These are phyloP conservation scores for Nycticebus coucang DNA, from an alignment of 2,113 vertebrate genomes.

Conservation along the genomic window DNA sequence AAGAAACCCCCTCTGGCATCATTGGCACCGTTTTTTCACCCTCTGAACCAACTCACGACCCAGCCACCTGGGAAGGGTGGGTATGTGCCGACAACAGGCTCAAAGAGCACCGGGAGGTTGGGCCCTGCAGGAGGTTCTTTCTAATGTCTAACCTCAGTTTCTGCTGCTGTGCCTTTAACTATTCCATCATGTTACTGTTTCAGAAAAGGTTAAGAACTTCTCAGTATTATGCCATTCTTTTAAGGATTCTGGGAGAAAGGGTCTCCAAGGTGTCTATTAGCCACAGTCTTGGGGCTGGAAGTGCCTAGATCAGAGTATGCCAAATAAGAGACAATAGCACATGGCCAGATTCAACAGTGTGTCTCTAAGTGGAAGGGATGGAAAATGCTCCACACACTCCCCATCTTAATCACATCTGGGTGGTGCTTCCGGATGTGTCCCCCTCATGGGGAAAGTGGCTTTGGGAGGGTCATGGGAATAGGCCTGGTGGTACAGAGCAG, in stretches of 20 bases:
- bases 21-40: neutral
- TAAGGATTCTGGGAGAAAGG: neutral
- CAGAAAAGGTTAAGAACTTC: neutral
- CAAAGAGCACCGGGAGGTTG: neutral
- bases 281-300: neutral
- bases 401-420: neutral
- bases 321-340: neutral
- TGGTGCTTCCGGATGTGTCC: neutral
- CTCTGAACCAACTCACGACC: neutral
- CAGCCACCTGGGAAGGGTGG: neutral
- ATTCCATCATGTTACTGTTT: neutral
- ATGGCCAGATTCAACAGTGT: rapidly evolving
- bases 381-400: rapidly evolving
- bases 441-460: neutral
- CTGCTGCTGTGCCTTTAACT: too few relatives aligned
- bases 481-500: neutral
- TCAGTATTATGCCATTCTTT: neutral
- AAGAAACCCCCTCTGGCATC: neutral
- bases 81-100: neutral
- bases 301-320: neutral
- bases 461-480: neutral
- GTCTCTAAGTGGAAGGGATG: neutral
- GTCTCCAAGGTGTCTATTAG: neutral
- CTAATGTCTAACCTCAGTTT: neutral
- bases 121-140: neutral